phyloP scores from a whole-genome alignment of 1,140 invertebrate species.

The Orussus abietinus region DNA sequence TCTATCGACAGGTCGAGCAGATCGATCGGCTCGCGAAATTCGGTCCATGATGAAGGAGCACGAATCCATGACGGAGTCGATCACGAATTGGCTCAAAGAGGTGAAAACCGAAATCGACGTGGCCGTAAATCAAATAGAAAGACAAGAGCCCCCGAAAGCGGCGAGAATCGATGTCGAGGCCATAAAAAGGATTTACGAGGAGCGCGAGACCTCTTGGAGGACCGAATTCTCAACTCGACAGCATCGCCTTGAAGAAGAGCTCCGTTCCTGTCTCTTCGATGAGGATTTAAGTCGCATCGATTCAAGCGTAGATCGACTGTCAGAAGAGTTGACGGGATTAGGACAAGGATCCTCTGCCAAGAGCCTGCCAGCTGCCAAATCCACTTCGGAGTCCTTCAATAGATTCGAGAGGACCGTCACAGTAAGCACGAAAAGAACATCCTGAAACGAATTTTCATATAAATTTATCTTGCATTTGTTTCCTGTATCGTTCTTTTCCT shows the following conservation, averaged over 20 bases:
- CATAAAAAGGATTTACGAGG: slow-evolving; percentile 60
- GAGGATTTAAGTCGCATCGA: slow-evolving; percentile 72
- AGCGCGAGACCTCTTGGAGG: slow-evolving; percentile 59
- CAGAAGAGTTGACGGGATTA: slow-evolving; percentile 61
- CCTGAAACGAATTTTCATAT: too few species aligned
- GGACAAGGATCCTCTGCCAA: slow-evolving; percentile 54
- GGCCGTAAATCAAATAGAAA: slow-evolving; percentile 61
- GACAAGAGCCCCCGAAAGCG: slow-evolving; percentile 66
- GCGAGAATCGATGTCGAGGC: slow-evolving; percentile 68
- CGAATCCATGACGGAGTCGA: slow-evolving; percentile 56
- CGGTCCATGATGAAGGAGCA: slow-evolving; percentile 54
- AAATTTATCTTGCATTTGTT: too few species aligned
- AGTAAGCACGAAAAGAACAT: slow-evolving; percentile 62
- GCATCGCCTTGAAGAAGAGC: slow-evolving; percentile 65
- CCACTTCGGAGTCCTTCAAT: slow-evolving; percentile 67
- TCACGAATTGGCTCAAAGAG: slow-evolving; percentile 60
- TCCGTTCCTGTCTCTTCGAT: slow-evolving; percentile 67
- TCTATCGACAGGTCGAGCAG: slow-evolving; percentile 36
- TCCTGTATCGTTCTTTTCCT: too few species aligned
- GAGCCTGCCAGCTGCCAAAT: slow-evolving; percentile 65
- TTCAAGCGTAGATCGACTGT: slow-evolving; percentile 65
- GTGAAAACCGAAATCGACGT: slow-evolving; percentile 61
- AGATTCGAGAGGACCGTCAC: slow-evolving; percentile 78
- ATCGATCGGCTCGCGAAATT: slow-evolving; percentile 31
- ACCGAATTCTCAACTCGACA: slow-evolving; percentile 56